Conservation (phyloP, 2,113 vertebrate genomes). For the Axis porcinus region DNA sequence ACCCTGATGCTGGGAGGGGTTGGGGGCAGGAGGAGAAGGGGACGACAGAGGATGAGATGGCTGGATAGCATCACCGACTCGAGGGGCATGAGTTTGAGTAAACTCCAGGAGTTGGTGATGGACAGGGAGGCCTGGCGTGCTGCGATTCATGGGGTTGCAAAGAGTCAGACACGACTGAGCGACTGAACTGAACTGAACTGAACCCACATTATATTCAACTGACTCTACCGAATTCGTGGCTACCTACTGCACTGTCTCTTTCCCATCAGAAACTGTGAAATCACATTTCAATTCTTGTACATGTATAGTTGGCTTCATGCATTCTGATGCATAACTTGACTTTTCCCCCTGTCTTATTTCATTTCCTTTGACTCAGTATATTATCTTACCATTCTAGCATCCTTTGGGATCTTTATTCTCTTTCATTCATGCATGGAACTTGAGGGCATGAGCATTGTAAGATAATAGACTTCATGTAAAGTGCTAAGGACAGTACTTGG, state of each 20-base stretch:
- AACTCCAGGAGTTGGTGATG: too few relatives aligned
- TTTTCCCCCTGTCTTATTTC: not conserved
- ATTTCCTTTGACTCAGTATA: not conserved
- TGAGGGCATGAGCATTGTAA: not conserved
- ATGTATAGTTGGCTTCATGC: not conserved
- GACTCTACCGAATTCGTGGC: not conserved
- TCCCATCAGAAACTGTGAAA: not conserved
- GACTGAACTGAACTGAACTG: too few relatives aligned
- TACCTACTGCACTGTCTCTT: not conserved
- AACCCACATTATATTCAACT: not conserved
- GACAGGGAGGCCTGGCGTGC: too few relatives aligned
- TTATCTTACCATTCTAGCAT: not conserved
- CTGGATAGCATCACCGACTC: too few relatives aligned
- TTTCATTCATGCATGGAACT: not conserved
- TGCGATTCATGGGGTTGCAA: too few relatives aligned
- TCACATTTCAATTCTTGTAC: not conserved
- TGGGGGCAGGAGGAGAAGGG: too few relatives aligned
- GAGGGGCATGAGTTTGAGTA: too few relatives aligned
- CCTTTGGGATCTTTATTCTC: slow-evolving; percentile 1
- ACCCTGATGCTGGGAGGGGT: too few relatives aligned
- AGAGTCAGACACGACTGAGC: too few relatives aligned
- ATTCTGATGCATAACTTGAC: not conserved
- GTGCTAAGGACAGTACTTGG: not conserved
- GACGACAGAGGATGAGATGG: too few relatives aligned
- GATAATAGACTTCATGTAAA: not conserved